Evolutionary conservation across 2,888 invertebrate genomes (phyloP).

Genomic region (Xiphydria camelus): DNA sequence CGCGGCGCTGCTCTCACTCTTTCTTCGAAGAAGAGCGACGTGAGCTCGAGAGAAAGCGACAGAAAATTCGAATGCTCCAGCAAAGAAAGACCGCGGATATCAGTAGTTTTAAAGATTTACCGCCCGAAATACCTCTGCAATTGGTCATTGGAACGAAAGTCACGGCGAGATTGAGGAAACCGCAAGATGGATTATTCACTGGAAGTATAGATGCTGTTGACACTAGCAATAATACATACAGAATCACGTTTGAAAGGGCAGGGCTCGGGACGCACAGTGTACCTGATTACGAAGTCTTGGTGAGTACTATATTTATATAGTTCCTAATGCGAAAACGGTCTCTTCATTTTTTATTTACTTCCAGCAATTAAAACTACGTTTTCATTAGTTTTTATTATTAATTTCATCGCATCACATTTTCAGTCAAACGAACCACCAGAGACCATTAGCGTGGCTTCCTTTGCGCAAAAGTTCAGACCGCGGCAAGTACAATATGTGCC

Average conservation of each 20-base stretch:
- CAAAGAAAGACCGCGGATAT: conserved; percentile 85
- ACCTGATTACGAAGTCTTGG: conserved; percentile 92
- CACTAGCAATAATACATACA: conserved; percentile 89
- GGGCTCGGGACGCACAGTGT: conserved; percentile 94
- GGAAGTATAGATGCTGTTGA: conserved; percentile 95
- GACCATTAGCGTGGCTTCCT: conserved; percentile 82
- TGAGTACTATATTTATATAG: conserved; percentile 31
- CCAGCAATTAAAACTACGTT: too few species aligned
- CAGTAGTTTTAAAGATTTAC: conserved; percentile 80
- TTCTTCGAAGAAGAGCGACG: conserved; percentile 95
- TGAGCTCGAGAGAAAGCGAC: conserved; percentile 86
- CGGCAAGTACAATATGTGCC: conserved; percentile 64
- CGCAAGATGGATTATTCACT: conserved; percentile 94
- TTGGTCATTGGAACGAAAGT: conserved; percentile 94
- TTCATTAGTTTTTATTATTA: too few species aligned
- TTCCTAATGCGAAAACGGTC: too few species aligned
- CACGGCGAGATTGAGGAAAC: conserved; percentile 84
- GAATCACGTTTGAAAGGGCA: conserved; percentile 90
- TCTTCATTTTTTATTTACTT: too few species aligned
- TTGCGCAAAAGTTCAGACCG: conserved; percentile 79
- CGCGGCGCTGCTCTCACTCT: conserved; percentile 88
- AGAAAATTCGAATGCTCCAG: conserved; percentile 89
- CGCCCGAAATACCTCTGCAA: conserved; percentile 92
- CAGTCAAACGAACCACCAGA: conserved; percentile 88
- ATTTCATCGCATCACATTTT: conserved; percentile 32